Conservation (phyloP, 2,888 invertebrate species). For the Steinernema scapterisci region DNA sequence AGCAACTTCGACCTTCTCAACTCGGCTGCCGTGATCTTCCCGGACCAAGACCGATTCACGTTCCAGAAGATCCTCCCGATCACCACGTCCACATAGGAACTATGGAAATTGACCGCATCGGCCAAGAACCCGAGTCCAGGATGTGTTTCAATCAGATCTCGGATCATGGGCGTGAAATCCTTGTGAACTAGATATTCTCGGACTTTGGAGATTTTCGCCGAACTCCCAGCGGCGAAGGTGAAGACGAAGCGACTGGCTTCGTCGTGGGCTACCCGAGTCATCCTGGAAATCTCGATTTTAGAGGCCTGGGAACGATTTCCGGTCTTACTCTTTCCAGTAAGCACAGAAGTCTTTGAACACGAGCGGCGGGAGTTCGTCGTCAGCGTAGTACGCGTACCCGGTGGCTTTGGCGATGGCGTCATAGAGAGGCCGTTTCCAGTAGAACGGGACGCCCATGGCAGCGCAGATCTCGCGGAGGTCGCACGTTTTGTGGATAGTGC, state of each 20-base stretch:
- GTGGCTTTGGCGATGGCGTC: constrained; percentile 70
- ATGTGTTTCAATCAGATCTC: constrained; percentile 87
- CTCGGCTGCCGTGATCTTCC: constrained; percentile 86
- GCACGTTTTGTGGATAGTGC: neutral
- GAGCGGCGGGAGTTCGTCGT: constrained; percentile 40
- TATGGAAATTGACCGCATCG: constrained; percentile 97
- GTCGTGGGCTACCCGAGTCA: constrained; percentile 63
- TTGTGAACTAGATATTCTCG: constrained; percentile 75
- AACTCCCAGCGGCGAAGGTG: constrained; percentile 72
- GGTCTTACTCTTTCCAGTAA: constrained; percentile 46
- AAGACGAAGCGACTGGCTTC: constrained; percentile 72
- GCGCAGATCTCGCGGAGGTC: constrained; percentile 16
- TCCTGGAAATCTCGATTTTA: constrained; percentile 36
- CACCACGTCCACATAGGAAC: constrained; percentile 93
- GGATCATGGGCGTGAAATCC: constrained; percentile 83
- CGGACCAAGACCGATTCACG: constrained; percentile 95
- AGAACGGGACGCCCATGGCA: constrained; percentile 87
- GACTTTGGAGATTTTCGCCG: constrained; percentile 20
- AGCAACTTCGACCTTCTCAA: constrained; percentile 81
- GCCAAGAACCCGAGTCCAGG: constrained; percentile 89
- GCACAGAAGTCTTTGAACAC: constrained; percentile 52
- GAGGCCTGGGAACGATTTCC: neutral
- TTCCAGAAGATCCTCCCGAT: constrained; percentile 96
- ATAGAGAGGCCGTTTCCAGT: constrained; percentile 96
- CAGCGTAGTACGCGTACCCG: constrained; percentile 15